phyloP scores from a whole-genome alignment of 1,140 invertebrate species.

The Lepeophtheirus salmonis region DNA sequence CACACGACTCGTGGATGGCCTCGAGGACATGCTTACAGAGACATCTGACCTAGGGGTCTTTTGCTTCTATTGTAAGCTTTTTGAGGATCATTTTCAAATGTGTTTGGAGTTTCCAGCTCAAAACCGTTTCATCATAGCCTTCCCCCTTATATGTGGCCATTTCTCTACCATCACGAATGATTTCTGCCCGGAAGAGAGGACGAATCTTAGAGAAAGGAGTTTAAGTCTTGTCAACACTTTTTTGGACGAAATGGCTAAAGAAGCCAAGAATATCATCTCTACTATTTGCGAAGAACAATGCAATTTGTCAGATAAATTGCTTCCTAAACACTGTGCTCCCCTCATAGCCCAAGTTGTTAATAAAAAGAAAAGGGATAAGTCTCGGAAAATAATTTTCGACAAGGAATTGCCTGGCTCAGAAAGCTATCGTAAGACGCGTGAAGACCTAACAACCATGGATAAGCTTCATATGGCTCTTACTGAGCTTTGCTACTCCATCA shows the following conservation, averaged over 20 bases:
- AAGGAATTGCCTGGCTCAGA: slow-evolving; percentile 76
- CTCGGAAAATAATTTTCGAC: slow-evolving; percentile 53
- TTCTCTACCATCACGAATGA: slow-evolving; percentile 96
- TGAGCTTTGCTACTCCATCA: slow-evolving; percentile 88
- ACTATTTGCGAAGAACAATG: slow-evolving; percentile 95
- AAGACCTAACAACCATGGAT: slow-evolving; percentile 94
- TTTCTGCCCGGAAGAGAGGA: slow-evolving; percentile 84
- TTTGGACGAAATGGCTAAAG: slow-evolving; percentile 94
- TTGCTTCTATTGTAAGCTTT: slow-evolving; percentile 88
- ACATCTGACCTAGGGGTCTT: slow-evolving; percentile 92
- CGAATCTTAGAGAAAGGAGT: slow-evolving; percentile 78
- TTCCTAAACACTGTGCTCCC: slow-evolving; percentile 84
- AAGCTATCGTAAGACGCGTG: slow-evolving; percentile 81
- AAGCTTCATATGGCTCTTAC: slow-evolving; percentile 96
- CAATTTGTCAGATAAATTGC: slow-evolving; percentile 71
- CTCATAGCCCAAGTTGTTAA: slow-evolving; percentile 52
- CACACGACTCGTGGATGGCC: slow-evolving; percentile 91
- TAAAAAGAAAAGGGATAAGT: slow-evolving; percentile 59
- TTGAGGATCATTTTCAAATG: slow-evolving; percentile 96
- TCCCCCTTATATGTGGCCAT: slow-evolving; percentile 90
- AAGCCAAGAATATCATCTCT: slow-evolving; percentile 94
- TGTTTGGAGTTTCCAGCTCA: slow-evolving; percentile 94
- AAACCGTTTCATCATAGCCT: slow-evolving; percentile 90
- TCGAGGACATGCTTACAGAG: slow-evolving; percentile 92
- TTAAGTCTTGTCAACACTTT: slow-evolving; percentile 93